A percentile compares a stretch with the other conserved stretches of the same genome.
phyloP scores from a whole-genome alignment of 2,797 vertebrate species.

The Chelidonichthys spinosus region DNA sequence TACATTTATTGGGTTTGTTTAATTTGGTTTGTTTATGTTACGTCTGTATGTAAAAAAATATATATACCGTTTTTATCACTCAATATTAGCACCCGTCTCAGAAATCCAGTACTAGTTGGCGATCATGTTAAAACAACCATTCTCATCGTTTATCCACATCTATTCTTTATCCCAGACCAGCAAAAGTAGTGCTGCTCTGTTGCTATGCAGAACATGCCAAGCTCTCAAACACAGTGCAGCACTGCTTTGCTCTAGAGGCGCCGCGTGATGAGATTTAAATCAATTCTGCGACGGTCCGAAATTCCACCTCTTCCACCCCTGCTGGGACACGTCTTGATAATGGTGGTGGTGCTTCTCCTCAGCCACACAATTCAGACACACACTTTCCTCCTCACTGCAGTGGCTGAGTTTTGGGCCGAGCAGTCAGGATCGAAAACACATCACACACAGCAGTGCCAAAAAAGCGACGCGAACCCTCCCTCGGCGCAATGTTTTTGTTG shows the following conservation, averaged over 20 bases:
- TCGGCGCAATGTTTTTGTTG: constrained; percentile 18
- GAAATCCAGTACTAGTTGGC: background rate
- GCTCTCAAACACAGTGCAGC: constrained; percentile 71
- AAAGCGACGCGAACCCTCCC: constrained; percentile 28
- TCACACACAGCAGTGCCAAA: constrained; percentile 35
- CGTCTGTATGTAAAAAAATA: background rate
- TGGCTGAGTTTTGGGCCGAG: constrained; percentile 62
- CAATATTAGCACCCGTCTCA: background rate
- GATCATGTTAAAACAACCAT: background rate
- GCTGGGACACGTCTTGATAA: constrained; percentile 76
- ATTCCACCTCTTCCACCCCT: constrained; percentile 71
- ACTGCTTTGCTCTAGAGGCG: constrained; percentile 73
- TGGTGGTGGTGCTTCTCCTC: constrained; percentile 59
- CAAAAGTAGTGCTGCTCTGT: constrained; percentile 67
- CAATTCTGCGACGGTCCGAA: constrained; percentile 83
- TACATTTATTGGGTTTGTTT: too few species aligned
- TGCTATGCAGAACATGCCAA: constrained; percentile 77
- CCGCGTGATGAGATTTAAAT: constrained; percentile 88
- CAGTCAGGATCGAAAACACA: constrained; percentile 53
- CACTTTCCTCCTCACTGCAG: constrained; percentile 64
- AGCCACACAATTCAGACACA: constrained; percentile 52
- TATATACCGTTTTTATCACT: too few species aligned
- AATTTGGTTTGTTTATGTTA: background rate
- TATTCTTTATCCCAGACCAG: constrained; percentile 30
- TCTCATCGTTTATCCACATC: constrained; percentile 16